Evolutionary conservation across 2,888 invertebrate species (phyloP).

Genomic region (Thereva unica): DNA sequence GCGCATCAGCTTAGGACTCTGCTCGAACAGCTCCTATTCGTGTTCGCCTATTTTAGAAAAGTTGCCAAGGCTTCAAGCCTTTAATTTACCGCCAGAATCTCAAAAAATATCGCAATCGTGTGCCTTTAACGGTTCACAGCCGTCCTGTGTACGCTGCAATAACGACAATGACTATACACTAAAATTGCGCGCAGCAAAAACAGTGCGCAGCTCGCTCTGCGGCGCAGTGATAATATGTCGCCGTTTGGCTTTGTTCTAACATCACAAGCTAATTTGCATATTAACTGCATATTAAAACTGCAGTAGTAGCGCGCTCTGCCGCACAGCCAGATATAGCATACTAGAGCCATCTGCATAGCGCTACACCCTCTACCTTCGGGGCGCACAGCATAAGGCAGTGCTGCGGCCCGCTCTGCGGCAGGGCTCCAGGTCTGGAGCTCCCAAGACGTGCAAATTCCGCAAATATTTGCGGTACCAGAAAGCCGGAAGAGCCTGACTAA

Average conservation of each 20-base stretch:
- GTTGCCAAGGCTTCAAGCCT: slow-evolving; percentile 26
- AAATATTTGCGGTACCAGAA: slow-evolving; percentile 32
- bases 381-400: slow-evolving; percentile 6
- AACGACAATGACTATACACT: not conserved
- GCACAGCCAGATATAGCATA: no score
- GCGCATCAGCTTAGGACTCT: slow-evolving; percentile 21
- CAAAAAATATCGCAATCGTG: slow-evolving; percentile 42
- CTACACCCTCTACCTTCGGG: slow-evolving; percentile 27
- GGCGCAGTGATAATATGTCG: slow-evolving; percentile 28
- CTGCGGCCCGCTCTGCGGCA: not conserved
- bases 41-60: slow-evolving; percentile 37
- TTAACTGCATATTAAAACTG: slow-evolving; percentile 34
- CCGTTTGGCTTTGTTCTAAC: slow-evolving; percentile 28
- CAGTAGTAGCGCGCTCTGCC: slow-evolving; percentile 22
- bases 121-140: slow-evolving; percentile 39
- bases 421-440: slow-evolving; percentile 1
- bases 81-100: slow-evolving; percentile 41
- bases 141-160: slow-evolving; percentile 14
- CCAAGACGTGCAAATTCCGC: slow-evolving; percentile 33
- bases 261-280: slow-evolving; percentile 32
- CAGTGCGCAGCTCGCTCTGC: not conserved
- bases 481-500: slow-evolving; percentile 29
- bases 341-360: slow-evolving; percentile 1
- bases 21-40: slow-evolving; percentile 8
- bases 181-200: not conserved